Evolutionary conservation across 2,888 invertebrate species (phyloP).

Genomic region (Euplexia lucipara): DNA sequence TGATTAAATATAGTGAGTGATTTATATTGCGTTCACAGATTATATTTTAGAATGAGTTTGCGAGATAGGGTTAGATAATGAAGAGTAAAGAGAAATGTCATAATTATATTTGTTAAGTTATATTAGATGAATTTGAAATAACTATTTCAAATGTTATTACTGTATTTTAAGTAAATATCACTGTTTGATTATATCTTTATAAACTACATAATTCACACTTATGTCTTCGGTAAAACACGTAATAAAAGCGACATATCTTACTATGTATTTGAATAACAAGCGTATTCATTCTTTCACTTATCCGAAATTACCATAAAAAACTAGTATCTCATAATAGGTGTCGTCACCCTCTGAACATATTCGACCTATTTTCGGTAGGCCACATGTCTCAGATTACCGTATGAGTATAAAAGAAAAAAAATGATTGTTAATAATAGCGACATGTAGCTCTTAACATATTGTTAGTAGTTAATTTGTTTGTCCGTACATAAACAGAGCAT

Average conservation of each 20-base stretch:
- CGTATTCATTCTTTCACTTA: conserved; percentile 32
- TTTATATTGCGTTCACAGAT: conserved; percentile 62
- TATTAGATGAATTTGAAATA: conserved; percentile 16
- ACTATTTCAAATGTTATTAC: not conserved
- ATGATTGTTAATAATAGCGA: conserved; percentile 67
- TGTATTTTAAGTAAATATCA: not conserved
- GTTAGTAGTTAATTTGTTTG: conserved; percentile 71
- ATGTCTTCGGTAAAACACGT: conserved; percentile 11
- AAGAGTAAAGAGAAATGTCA: conserved; percentile 36
- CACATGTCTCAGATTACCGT: conserved; percentile 83
- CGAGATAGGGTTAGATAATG: conserved; percentile 37
- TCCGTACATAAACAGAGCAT: conserved; percentile 59
- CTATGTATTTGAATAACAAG: conserved; percentile 47
- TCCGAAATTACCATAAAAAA: conserved; percentile 55
- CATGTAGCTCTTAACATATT: conserved; percentile 61
- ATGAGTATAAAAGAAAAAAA: conserved; percentile 77
- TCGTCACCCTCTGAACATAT: conserved; percentile 71
- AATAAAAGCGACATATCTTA: conserved; percentile 27
- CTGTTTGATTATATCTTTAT: not conserved
- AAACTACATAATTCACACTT: not conserved
- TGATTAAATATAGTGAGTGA: conserved; percentile 65
- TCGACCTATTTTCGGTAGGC: conserved; percentile 81
- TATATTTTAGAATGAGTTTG: conserved; percentile 55
- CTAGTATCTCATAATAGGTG: conserved; percentile 52
- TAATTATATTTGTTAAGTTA: conserved; percentile 21